phyloP scores from a whole-genome alignment of 1,140 invertebrate genomes.

The Centruroides sculpturatus region DNA sequence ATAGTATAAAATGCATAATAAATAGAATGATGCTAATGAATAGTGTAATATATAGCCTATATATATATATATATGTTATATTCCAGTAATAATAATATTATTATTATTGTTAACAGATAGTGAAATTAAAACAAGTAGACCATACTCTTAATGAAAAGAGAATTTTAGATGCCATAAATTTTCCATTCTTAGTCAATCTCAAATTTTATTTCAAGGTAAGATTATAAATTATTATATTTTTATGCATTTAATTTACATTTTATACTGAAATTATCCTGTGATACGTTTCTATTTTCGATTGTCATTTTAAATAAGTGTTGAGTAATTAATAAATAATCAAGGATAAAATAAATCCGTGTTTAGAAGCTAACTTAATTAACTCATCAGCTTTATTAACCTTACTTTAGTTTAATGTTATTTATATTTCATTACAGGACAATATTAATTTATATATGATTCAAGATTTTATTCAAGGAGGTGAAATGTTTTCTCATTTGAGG shows the following conservation, averaged over 20 bases:
- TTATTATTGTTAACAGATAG: constrained; percentile 30
- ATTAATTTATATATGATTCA: constrained; percentile 38
- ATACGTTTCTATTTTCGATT: no score
- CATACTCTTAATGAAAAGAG: constrained; percentile 75
- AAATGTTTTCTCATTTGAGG: constrained; percentile 37
- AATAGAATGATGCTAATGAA: no score
- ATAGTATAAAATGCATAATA: no score
- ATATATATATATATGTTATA: no score
- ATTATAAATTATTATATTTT: no score
- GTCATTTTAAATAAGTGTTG: no score
- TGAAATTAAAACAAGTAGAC: constrained; percentile 68
- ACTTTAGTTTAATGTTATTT: constrained; percentile 36
- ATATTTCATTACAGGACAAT: constrained; percentile 30
- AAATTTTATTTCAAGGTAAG: constrained; percentile 61
- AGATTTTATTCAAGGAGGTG: constrained; percentile 36
- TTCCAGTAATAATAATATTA: no score
- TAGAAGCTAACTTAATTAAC: not conserved
- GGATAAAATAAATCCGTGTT: not conserved
- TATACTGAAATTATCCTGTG: no score
- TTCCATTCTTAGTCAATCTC: constrained; percentile 68
- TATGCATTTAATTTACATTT: no score
- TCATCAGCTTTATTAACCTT: constrained; percentile 41
- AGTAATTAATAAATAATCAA: not conserved
- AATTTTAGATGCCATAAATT: constrained; percentile 60
- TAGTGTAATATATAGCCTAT: no score